These are phyloP conservation scores for Syrista parreyssii DNA, from an alignment of 2,888 invertebrate species.

Conservation along the genomic window DNA sequence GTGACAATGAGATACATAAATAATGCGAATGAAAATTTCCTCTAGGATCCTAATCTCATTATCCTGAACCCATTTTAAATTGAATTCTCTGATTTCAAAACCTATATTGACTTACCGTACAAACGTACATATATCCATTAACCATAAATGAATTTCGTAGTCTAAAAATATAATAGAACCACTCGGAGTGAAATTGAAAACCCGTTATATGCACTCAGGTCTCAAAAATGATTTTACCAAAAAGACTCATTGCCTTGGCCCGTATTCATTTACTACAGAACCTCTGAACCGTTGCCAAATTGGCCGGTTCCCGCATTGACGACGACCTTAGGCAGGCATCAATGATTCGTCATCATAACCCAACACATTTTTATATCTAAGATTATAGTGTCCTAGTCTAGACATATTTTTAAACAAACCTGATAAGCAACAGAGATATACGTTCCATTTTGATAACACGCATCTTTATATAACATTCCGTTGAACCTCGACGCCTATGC, in stretches of 20 bases:
- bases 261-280: neutral
- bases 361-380: neutral
- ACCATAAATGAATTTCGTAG: neutral
- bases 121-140: neutral
- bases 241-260: neutral
- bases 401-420: neutral
- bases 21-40: neutral
- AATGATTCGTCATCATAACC: neutral
- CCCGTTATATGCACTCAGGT: neutral
- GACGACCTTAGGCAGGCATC: neutral
- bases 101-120: neutral
- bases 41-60: neutral
- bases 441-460: conserved; percentile 1
- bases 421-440: neutral
- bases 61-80: neutral
- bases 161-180: neutral
- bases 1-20: neutral
- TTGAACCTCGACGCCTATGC: conserved; percentile 43
- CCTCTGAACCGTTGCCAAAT: neutral
- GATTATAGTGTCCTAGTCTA: neutral
- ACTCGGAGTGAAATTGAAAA: neutral
- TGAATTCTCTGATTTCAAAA: neutral
- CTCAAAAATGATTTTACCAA: neutral
- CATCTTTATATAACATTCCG: conserved; percentile 39
- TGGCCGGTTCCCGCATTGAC: neutral